Percentiles rank a stretch among this genome's conserved stretches.
Evolutionary conservation across 2,888 invertebrate species (phyloP).

Genomic region (Silvanus unidentatus): DNA sequence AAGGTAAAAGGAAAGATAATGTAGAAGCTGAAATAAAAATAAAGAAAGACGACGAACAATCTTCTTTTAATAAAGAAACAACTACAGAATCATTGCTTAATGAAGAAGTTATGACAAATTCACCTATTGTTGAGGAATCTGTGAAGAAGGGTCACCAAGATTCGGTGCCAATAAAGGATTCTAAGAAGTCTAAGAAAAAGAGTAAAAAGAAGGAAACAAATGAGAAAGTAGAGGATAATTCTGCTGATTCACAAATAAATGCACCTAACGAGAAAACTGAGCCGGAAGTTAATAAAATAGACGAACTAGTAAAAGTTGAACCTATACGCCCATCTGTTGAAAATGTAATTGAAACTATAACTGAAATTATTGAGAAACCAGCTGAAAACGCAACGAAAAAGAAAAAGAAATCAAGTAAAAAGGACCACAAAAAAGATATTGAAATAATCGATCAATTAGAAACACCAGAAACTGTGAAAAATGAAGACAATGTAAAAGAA

Average conservation of each 20-base stretch:
- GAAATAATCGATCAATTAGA: no score
- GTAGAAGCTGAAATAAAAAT: constrained; percentile 1
- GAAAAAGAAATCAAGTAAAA: no score
- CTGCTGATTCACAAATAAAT: not conserved
- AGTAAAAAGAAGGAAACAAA: constrained; percentile 4
- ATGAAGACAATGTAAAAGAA: constrained; percentile 4
- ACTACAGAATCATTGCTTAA: no score
- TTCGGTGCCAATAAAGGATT: no score
- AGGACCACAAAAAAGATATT: no score
- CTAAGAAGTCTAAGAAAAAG: constrained; percentile 1
- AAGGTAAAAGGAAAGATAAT: constrained; percentile 8
- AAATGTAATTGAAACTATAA: not conserved
- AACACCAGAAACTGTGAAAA: not conserved
- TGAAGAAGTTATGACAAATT: constrained; percentile 5
- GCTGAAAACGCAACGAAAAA: no score
- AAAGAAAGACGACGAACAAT: no score
- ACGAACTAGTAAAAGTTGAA: not conserved
- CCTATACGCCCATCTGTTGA: not conserved
- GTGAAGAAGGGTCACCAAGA: no score
- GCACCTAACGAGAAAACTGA: constrained; percentile 2
- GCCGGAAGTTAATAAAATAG: not conserved
- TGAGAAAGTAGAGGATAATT: not conserved
- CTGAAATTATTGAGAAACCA: no score
- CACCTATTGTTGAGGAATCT: constrained; percentile 11
- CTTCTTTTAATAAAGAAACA: no score